Conservation (phyloP, 2,797 vertebrate genomes). For the Moxostoma hubbsi region DNA sequence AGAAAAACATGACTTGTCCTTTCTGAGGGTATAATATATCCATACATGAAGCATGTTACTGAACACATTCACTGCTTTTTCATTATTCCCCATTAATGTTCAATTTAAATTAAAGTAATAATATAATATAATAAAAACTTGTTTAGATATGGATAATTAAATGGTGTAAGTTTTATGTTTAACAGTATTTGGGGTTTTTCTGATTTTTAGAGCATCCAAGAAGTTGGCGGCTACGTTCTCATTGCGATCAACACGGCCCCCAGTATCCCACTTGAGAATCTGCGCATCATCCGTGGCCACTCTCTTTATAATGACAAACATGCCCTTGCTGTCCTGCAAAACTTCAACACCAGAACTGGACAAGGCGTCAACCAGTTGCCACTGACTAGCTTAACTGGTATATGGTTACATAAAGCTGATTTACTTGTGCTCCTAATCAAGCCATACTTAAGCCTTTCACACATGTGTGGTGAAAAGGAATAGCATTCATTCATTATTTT, state of each 20-base stretch:
- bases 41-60: neutral
- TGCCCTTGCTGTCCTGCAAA: conserved; percentile 84
- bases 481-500: conserved; percentile 1
- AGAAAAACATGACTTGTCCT: conserved; percentile 85
- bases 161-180: neutral
- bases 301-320: conserved; percentile 81
- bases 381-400: conserved; percentile 87
- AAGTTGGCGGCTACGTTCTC: conserved; percentile 94
- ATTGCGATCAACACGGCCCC: conserved; percentile 86
- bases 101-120: neutral
- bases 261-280: conserved; percentile 88
- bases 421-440: too few relatives aligned
- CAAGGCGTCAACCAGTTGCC: conserved; percentile 79
- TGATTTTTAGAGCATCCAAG: conserved; percentile 86
- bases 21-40: conserved; percentile 82
- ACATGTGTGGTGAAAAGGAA: neutral
- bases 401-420: conserved; percentile 2
- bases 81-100: neutral
- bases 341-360: conserved; percentile 70
- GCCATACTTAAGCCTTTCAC: too few relatives aligned
- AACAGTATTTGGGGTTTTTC: neutral
- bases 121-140: too few relatives aligned
- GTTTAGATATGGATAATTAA: too few relatives aligned
- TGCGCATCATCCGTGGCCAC: conserved; percentile 93
- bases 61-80: neutral